Conservation (phyloP, 2,888 invertebrate species). For the Trisateles emortualis region DNA sequence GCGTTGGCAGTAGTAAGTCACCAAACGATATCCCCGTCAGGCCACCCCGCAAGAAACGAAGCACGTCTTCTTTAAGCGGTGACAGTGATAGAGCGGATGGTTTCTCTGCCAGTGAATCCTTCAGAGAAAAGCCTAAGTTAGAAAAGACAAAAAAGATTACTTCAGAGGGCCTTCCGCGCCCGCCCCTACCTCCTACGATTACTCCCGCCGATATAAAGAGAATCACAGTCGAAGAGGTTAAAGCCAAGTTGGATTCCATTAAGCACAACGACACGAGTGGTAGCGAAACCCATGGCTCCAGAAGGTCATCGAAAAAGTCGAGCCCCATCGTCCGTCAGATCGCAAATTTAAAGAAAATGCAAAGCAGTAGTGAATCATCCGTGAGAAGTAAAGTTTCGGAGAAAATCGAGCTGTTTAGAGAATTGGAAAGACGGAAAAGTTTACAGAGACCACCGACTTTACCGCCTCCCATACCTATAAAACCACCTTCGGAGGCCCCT, state of each 20-base stretch:
- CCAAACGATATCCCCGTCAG: constrained; percentile 87
- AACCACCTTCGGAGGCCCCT: constrained; percentile 64
- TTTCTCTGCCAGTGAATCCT: constrained; percentile 78
- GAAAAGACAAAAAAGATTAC: constrained; percentile 87
- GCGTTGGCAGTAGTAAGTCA: constrained; percentile 89
- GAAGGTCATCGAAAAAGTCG: constrained; percentile 71
- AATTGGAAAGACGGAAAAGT: constrained; percentile 79
- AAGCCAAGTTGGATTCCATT: constrained; percentile 85
- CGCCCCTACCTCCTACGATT: constrained; percentile 68
- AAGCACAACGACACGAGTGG: constrained; percentile 77
- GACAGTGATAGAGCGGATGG: constrained; percentile 88
- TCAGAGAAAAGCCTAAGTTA: constrained; percentile 79
- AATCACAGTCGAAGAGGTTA: constrained; percentile 85
- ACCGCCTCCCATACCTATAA: constrained; percentile 81
- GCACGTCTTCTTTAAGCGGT: constrained; percentile 88
- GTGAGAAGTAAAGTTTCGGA: constrained; percentile 83
- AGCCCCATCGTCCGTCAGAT: constrained; percentile 51
- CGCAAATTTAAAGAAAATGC: constrained; percentile 55
- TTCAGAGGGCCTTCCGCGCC: constrained; percentile 85
- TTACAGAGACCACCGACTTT: constrained; percentile 80
- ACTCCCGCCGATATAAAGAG: constrained; percentile 73
- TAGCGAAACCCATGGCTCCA: constrained; percentile 84
- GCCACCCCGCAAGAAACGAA: constrained; percentile 92
- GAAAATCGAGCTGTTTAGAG: constrained; percentile 82
- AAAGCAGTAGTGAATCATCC: constrained; percentile 77